Percentiles rank a stretch among this genome's conserved stretches.
phyloP scores from a whole-genome alignment of 2,888 invertebrate genomes.

The Bombylius discolor region DNA sequence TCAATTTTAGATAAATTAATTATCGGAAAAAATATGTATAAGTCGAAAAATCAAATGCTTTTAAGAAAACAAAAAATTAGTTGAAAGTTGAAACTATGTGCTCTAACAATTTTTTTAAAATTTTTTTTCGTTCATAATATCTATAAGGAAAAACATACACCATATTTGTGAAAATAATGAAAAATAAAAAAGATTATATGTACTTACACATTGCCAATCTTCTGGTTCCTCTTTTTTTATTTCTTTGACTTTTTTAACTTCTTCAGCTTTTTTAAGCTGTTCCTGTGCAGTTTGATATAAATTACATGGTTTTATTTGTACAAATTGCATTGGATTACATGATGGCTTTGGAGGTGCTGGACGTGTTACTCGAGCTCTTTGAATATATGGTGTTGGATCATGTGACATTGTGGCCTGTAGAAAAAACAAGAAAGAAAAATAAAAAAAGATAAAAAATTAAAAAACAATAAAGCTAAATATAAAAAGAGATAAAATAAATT shows the following conservation, averaged over 20 bases:
- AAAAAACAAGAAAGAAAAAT: not conserved
- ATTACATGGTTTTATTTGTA: conserved; percentile 77
- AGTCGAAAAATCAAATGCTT: too few species aligned
- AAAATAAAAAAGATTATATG: not conserved
- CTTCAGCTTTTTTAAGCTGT: conserved; percentile 71
- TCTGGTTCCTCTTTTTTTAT: conserved; percentile 71
- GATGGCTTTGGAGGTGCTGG: conserved; percentile 72
- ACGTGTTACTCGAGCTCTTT: conserved; percentile 46
- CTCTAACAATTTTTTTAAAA: too few species aligned
- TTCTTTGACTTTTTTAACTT: conserved; percentile 70
- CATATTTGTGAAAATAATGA: too few species aligned
- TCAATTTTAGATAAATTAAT: too few species aligned
- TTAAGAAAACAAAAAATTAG: too few species aligned
- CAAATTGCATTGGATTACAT: conserved; percentile 77
- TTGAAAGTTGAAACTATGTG: too few species aligned
- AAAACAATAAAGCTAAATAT: too few species aligned
- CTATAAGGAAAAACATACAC: too few species aligned
- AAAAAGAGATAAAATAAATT: too few species aligned
- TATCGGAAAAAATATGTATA: too few species aligned
- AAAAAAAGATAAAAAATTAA: too few species aligned
- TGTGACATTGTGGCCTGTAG: conserved; percentile 34
- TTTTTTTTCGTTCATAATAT: too few species aligned
- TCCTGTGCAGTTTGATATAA: conserved; percentile 74
- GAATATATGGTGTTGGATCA: conserved; percentile 35
- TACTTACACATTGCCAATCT: conserved; percentile 82